Evolutionary conservation across 2,113 vertebrate genomes (phyloP).

Genomic region (Plecturocebus donacophilus): DNA sequence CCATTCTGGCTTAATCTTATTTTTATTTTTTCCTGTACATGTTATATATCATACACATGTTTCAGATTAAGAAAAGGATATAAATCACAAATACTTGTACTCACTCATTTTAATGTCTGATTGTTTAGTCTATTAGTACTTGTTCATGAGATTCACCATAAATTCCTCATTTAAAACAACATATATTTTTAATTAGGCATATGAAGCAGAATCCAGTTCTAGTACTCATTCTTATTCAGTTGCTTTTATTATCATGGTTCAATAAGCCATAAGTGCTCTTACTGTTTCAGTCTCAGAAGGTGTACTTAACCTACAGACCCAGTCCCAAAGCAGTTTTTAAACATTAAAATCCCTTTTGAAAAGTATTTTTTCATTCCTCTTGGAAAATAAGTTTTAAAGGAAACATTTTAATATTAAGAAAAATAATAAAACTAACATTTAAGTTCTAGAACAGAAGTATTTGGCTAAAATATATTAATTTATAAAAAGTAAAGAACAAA

Average conservation of each 20-base stretch:
- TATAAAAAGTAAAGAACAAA: constrained; percentile 8
- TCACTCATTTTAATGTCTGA: constrained; percentile 58
- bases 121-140: constrained; percentile 72
- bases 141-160: constrained; percentile 67
- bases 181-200: constrained; percentile 65
- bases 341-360: constrained; percentile 8
- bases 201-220: constrained; percentile 10
- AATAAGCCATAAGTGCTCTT: neutral
- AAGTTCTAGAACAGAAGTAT: neutral
- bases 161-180: constrained; percentile 66
- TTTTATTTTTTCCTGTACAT: neutral
- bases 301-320: neutral
- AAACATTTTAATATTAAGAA: constrained; percentile 21
- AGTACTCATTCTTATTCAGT: neutral
- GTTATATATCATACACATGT: constrained; percentile 51
- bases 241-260: constrained; percentile 17
- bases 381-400: constrained; percentile 38
- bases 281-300: constrained; percentile 22
- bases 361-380: constrained; percentile 20
- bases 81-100: constrained; percentile 67
- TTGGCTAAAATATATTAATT: constrained; percentile 5
- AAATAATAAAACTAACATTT: neutral
- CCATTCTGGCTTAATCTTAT: neutral
- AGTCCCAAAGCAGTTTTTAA: neutral
- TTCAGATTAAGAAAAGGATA: constrained; percentile 73